Evolutionary conservation across 2,113 vertebrate genomes (phyloP).

Genomic region (Silurus glanis): DNA sequence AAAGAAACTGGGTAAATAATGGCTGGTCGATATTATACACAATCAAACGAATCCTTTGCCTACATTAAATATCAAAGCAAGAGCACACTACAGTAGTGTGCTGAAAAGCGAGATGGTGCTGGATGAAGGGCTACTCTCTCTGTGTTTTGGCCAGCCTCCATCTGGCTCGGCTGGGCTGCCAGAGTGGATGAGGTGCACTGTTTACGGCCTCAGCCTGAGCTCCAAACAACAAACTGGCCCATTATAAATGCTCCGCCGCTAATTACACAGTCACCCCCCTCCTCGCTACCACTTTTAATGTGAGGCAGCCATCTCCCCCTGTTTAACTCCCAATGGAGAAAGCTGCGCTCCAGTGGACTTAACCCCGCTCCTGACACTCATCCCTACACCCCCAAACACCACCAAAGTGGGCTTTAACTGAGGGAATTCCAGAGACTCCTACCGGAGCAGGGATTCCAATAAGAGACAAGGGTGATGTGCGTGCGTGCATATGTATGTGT

Average conservation of each 20-base stretch:
- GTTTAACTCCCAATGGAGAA: conserved; percentile 59
- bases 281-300: conserved; percentile 62
- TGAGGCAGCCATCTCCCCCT: conserved; percentile 52
- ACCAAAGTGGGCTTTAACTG: conserved; percentile 10
- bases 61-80: conserved; percentile 27
- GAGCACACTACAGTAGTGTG: conserved; percentile 23
- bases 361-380: conserved; percentile 29
- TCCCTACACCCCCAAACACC: conserved; percentile 17
- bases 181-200: conserved; percentile 58
- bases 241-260: conserved; percentile 69
- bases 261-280: conserved; percentile 60
- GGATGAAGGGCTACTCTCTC: conserved; percentile 19
- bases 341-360: conserved; percentile 63
- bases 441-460: background rate
- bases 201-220: conserved; percentile 63
- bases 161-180: conserved; percentile 53
- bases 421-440: conserved; percentile 33
- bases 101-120: conserved; percentile 19
- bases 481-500: background rate
- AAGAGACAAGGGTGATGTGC: background rate
- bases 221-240: conserved; percentile 72
- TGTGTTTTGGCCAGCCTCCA: conserved; percentile 57
- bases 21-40: background rate
- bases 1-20: background rate
- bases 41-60: conserved; percentile 11